Evolutionary conservation across 2,888 invertebrate species (phyloP).

Genomic region (Eledona agricola): DNA sequence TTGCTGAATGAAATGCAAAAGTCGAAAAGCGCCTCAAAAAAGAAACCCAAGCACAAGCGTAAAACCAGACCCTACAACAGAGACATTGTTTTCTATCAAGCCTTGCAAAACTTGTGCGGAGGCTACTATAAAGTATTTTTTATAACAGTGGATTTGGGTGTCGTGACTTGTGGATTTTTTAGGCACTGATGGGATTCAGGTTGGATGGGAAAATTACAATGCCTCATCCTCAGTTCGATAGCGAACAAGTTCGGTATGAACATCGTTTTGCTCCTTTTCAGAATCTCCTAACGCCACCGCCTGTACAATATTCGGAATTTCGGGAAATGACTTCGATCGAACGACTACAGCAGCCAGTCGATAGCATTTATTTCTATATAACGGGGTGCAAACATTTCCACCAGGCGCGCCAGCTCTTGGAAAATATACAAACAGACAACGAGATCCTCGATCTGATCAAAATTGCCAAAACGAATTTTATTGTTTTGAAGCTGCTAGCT

Average conservation of each 20-base stretch:
- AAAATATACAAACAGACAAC: slow-evolving; percentile 82
- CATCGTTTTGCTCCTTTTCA: slow-evolving; percentile 93
- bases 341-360: slow-evolving; percentile 65
- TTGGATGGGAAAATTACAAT: slow-evolving; percentile 86
- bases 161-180: too few species aligned
- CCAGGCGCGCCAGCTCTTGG: slow-evolving; percentile 86
- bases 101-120: slow-evolving; percentile 92
- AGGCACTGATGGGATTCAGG: slow-evolving; percentile 91
- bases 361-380: slow-evolving; percentile 73
- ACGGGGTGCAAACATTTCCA: slow-evolving; percentile 92
- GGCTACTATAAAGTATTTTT: slow-evolving; percentile 86
- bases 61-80: slow-evolving; percentile 76
- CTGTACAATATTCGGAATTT: slow-evolving; percentile 90
- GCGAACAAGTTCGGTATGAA: slow-evolving; percentile 92
- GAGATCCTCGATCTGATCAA: slow-evolving; percentile 85
- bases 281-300: slow-evolving; percentile 86
- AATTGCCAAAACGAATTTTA: slow-evolving; percentile 94
- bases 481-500: slow-evolving; percentile 90
- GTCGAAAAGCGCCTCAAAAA: slow-evolving; percentile 68
- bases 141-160: too few species aligned
- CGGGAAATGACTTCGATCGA: slow-evolving; percentile 81
- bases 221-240: slow-evolving; percentile 90
- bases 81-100: slow-evolving; percentile 90
- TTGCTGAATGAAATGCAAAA: slow-evolving; percentile 62
- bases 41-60: slow-evolving; percentile 70